Conservation (phyloP, 2,113 vertebrate genomes). For the Chloropsis cyanopogon region DNA sequence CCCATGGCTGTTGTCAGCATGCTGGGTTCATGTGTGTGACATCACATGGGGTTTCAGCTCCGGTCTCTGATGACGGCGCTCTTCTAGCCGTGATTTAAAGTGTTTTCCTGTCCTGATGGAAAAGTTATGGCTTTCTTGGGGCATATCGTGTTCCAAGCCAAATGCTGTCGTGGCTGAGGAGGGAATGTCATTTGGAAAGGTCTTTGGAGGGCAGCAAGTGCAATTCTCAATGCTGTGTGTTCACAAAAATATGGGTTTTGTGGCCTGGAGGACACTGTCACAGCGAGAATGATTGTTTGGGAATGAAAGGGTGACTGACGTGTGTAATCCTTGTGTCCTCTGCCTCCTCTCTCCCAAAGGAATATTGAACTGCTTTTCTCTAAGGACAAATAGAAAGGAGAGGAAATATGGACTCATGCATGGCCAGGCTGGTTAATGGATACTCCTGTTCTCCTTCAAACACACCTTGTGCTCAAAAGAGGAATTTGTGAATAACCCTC, state of each 20-base stretch:
- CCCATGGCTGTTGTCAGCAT: neutral
- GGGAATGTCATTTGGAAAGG: neutral
- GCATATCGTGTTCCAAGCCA: neutral
- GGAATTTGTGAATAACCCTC: neutral
- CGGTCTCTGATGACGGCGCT: neutral
- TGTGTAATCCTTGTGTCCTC: neutral
- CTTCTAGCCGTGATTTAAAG: neutral
- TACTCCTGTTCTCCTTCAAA: neutral
- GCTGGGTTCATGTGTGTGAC: neutral
- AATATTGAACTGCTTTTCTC: neutral
- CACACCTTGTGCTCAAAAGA: neutral
- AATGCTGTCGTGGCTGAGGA: neutral
- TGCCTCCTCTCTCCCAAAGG: neutral
- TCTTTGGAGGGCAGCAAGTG: neutral
- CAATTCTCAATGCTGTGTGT: neutral
- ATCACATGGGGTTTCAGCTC: neutral
- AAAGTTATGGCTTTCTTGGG: neutral
- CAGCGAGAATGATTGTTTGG: neutral
- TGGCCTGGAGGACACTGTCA: neutral
- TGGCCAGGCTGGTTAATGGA: neutral
- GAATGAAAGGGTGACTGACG: neutral
- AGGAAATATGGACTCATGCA: neutral
- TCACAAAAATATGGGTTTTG: neutral
- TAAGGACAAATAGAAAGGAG: neutral
- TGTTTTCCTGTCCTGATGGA: neutral